Evolutionary conservation across 2,113 vertebrate species (phyloP).

Genomic region (Donacobius atricapilla): DNA sequence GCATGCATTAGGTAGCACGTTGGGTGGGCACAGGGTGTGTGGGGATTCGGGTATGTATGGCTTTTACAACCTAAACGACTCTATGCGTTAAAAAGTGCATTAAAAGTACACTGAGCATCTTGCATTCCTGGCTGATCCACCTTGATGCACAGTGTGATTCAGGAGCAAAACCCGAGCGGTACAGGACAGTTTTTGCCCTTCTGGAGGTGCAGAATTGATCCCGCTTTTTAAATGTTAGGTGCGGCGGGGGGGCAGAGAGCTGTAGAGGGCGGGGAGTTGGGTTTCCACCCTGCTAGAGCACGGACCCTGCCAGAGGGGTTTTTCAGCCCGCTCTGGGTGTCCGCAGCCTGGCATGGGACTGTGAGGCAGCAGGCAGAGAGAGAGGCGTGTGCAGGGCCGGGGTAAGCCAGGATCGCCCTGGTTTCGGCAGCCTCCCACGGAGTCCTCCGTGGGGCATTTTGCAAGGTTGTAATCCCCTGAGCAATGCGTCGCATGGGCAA

Average conservation of each 20-base stretch:
- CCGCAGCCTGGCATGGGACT: not conserved
- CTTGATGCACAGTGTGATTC: not conserved
- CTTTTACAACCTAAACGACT: not conserved
- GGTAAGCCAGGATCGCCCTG: not conserved
- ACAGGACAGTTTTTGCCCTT: fast-evolving
- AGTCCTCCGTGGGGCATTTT: not conserved
- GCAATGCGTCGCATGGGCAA: no score
- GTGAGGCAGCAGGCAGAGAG: not conserved
- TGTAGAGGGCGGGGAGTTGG: not conserved
- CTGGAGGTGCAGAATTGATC: not conserved
- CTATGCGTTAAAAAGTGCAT: fast-evolving
- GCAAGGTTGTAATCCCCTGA: not conserved
- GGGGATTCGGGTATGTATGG: no score
- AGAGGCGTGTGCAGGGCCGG: not conserved
- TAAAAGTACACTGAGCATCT: not conserved
- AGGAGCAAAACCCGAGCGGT: fast-evolving
- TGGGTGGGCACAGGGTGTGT: no score
- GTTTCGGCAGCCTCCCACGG: not conserved
- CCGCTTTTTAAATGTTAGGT: no score
- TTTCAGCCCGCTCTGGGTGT: not conserved
- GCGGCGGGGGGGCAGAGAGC: not conserved
- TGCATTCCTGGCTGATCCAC: no score
- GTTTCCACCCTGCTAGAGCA: not conserved
- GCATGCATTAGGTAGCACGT: fast-evolving
- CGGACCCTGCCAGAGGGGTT: not conserved